These are phyloP conservation scores for Spinus pinus DNA, from an alignment of 2,797 vertebrate genomes.

Conservation along the genomic window DNA sequence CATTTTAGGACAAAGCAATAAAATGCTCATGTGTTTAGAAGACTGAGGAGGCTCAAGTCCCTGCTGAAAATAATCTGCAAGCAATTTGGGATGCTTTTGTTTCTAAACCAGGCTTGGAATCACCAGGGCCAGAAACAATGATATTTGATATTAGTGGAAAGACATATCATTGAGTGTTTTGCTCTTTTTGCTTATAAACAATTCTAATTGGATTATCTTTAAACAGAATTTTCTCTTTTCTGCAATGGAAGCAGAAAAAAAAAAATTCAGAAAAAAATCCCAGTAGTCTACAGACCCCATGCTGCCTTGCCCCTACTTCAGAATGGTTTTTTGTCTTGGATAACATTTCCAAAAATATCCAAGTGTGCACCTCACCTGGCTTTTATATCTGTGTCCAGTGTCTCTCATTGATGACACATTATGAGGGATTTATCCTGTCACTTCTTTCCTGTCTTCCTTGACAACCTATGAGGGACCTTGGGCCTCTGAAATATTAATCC, in stretches of 20 bases:
- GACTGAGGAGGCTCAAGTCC: background rate
- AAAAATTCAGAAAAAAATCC: background rate
- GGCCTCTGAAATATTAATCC: background rate
- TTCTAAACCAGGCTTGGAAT: background rate
- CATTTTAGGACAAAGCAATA: background rate
- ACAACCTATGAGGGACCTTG: background rate
- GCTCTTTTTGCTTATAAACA: background rate
- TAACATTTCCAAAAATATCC: background rate
- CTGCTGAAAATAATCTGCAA: constrained; percentile 15
- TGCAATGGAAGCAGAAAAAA: background rate
- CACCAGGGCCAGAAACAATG: background rate
- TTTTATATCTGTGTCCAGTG: background rate
- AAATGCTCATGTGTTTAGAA: background rate
- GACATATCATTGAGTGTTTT: constrained; percentile 15
- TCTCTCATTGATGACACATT: background rate
- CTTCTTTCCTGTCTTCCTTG: background rate
- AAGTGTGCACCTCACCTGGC: background rate
- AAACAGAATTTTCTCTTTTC: background rate
- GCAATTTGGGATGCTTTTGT: background rate
- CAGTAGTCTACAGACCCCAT: background rate
- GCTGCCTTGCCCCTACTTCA: background rate
- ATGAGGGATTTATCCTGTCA: background rate
- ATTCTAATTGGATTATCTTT: background rate
- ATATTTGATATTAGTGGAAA: constrained; percentile 16
- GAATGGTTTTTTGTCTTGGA: background rate